These are phyloP conservation scores for Troglohyphantes excavatus DNA, from an alignment of 2,888 invertebrate species.

Conservation along the genomic window DNA sequence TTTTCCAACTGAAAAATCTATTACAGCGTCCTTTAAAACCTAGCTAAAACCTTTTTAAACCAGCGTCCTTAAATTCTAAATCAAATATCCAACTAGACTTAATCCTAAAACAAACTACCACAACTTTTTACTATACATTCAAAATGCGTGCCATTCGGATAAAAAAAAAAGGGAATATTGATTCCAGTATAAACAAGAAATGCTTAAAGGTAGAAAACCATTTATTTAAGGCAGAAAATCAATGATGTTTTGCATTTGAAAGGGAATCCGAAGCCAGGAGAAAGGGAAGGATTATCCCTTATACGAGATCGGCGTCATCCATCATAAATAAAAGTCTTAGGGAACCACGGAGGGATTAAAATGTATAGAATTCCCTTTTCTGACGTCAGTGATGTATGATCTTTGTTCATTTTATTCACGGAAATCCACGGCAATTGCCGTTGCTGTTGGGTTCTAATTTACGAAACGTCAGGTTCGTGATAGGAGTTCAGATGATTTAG, in stretches of 20 bases:
- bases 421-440: background rate
- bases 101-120: too few relatives aligned
- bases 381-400: background rate
- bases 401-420: background rate
- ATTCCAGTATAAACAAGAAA: background rate
- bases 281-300: constrained; percentile 30
- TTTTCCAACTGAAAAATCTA: too few relatives aligned
- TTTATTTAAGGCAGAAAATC: constrained; percentile 40
- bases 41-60: too few relatives aligned
- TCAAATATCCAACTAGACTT: too few relatives aligned
- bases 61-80: too few relatives aligned
- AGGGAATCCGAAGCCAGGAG: constrained; percentile 14
- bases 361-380: background rate
- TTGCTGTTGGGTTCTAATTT: background rate
- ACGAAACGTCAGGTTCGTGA: background rate
- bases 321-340: constrained; percentile 39
- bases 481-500: background rate
- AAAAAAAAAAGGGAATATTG: background rate
- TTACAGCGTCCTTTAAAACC: too few relatives aligned
- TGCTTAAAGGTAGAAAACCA: background rate
- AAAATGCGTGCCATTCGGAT: background rate
- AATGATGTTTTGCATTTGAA: constrained; percentile 60
- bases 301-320: constrained; percentile 12
- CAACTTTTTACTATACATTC: background rate
- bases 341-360: constrained; percentile 27